Evolutionary conservation across 2,797 vertebrate genomes (phyloP), one percentile per base, ranked within the genome.

Genomic region (Hydrocynus forskahlii): DNA sequence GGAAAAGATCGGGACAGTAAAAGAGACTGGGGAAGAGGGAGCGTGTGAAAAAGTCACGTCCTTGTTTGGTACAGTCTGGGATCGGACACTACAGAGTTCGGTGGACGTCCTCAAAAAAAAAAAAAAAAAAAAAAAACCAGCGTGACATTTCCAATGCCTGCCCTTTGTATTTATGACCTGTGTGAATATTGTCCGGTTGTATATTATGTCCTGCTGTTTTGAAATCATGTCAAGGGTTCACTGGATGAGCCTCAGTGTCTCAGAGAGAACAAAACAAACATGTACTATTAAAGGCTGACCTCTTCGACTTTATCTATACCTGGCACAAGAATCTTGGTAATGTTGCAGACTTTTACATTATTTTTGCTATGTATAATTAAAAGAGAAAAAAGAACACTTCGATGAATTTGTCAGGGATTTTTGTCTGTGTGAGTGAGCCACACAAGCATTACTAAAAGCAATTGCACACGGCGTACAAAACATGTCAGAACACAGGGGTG

Each of bases 361-460:
- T 76, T 77, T 85, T 75, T 81, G 68, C 69, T 79, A 83, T 81
- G 68, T 83, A 62, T 76, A 81, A 62, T 72, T 62, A 76, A 77
- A 76, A 75, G n/a, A 52, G 23, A 60, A 8, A 8, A 40, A 67
- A 48, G 66, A n/a, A 81, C 67, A 83, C 72, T 93, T 92, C 88
- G 91, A 92, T 93, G 90, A 92, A 91, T 92, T 91, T 92, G 92
- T 93, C 92, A 93, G 93, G 94, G 92, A 93, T 88, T 86, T 87
- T 90, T 88, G 89, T 87, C 84, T 90, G 88, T 91, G 88, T 93
- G 82, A 88, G 89, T 68, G 59, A 85, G 89, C 76, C 80, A 71
- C 82, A 83, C 70, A 79, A 89, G 81, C 86, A 84, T 89, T 81
- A 88, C 83, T 79, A 81, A 87, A 87, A 81, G 75, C 78, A 84